phyloP scores from a whole-genome alignment of 2,113 vertebrate species.

The Actenoides lindsayi region DNA sequence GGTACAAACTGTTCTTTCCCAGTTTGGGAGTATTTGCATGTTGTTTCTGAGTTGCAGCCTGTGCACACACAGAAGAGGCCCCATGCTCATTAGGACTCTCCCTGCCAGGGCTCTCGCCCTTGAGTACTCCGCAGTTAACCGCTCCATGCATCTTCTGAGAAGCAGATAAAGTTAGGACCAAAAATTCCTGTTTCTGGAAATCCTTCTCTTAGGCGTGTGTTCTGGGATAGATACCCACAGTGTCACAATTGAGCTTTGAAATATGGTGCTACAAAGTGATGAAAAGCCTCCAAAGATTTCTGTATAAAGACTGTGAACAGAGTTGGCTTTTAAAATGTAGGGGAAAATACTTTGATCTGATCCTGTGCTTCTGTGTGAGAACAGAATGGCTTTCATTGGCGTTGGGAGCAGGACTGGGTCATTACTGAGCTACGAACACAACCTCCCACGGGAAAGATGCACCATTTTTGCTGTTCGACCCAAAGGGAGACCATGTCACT shows the following conservation, averaged over 20 bases:
- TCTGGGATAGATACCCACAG: not conserved
- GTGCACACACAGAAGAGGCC: not conserved
- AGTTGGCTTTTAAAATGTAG: not conserved
- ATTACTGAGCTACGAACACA: not conserved
- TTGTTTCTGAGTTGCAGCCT: not conserved
- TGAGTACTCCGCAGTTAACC: not conserved
- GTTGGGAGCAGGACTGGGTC: not conserved
- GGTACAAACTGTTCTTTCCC: conserved; percentile 37
- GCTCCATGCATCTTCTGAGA: not conserved
- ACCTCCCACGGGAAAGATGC: accelerated
- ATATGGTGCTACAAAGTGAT: not conserved
- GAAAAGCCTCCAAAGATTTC: not conserved
- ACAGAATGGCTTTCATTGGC: not conserved
- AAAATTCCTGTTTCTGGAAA: not conserved
- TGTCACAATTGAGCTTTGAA: not conserved
- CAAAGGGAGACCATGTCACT: not conserved
- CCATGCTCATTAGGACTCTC: not conserved
- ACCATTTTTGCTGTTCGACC: accelerated
- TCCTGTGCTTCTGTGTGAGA: not conserved
- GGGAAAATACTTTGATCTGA: not conserved
- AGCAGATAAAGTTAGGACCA: not conserved
- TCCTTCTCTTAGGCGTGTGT: not conserved
- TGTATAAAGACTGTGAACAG: not conserved
- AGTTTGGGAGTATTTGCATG: not conserved
- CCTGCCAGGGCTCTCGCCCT: not conserved